A percentile compares a stretch with the other conserved stretches of the same genome.
Conservation (phyloP, 2,113 vertebrate genomes). For the Campylomormyrus numenius region DNA sequence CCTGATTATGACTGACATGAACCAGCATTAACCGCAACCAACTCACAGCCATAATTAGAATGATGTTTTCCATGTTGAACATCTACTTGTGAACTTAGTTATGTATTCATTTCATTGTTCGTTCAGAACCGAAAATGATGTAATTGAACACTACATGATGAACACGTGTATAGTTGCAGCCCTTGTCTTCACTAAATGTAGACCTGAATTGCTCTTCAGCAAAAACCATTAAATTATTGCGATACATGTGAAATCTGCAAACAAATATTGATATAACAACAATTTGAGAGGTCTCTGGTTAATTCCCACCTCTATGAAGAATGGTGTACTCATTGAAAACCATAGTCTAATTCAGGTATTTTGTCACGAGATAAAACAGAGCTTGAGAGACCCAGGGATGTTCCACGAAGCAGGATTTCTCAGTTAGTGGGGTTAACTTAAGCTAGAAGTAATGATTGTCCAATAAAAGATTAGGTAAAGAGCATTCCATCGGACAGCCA, state of each 20-base stretch:
- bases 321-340: background rate
- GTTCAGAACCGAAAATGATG: background rate
- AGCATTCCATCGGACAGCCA: background rate
- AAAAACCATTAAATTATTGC: background rate
- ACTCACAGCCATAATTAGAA: background rate
- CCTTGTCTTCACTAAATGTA: background rate
- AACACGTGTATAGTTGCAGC: background rate
- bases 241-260: background rate
- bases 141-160: background rate
- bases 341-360: background rate
- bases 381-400: background rate
- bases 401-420: background rate
- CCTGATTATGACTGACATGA: background rate
- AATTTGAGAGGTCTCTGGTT: background rate
- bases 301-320: background rate
- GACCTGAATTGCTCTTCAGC: background rate
- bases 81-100: background rate
- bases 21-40: background rate
- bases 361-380: background rate
- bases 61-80: background rate
- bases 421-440: background rate
- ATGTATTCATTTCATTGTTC: background rate
- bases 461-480: background rate
- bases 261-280: background rate
- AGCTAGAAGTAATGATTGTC: background rate